Base-by-base conservation (phyloP, 2,113 vertebrate genomes). In the Mustela nigripes region DNA sequence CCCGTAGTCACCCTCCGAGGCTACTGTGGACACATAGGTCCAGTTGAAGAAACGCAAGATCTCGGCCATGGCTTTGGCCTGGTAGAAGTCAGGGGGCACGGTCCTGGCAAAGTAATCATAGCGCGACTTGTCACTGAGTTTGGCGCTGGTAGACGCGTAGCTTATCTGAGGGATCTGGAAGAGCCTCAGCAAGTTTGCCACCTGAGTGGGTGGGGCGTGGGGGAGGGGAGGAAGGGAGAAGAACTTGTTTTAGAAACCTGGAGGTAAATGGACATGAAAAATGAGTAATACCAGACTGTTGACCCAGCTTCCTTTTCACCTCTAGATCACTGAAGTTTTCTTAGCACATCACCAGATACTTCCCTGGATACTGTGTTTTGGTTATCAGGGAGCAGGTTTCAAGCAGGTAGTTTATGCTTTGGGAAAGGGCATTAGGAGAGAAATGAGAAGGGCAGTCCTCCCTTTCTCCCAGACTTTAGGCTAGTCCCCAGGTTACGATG, bases 91-190 rank as follows among this genome's bases (percentile, higher is more conserved):
- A 0, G 99, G 99, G 1, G 99, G 99, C 91, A 99, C 99, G 0
- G 99, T 99, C 92, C 99, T 99, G 1, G 99, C 99, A 0, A 99
- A 99, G 96, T 99, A 99, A 97, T 99, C 99, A 0, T 99, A 99
- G 96, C 99, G 99, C 1, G 99, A 99, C 97, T 99, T 99, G 98
- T 99, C 99, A 0, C 99, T 99, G 97, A 99, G 99, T 96, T 99
- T 99, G 98, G 99, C 99, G 6, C 99, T 99, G 96, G 99, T 99
- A 63, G 99, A 99, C 19, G 99, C 99, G 0, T 99, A 99, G 98
- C 99, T 99, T 95, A 99, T 99, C 98, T 99, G 99, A 80, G 99
- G 99, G 96, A 99, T 99, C 99, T 99, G 99, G 98, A 99, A 99
- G 91, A 99, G 99, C 86, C 99, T 98, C 79, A 99, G 99, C 97